A percentile compares a stretch with the other conserved stretches of the same genome.
Evolutionary conservation across 2,888 invertebrate species (phyloP).

Genomic region (Tuberolachnus salignus): DNA sequence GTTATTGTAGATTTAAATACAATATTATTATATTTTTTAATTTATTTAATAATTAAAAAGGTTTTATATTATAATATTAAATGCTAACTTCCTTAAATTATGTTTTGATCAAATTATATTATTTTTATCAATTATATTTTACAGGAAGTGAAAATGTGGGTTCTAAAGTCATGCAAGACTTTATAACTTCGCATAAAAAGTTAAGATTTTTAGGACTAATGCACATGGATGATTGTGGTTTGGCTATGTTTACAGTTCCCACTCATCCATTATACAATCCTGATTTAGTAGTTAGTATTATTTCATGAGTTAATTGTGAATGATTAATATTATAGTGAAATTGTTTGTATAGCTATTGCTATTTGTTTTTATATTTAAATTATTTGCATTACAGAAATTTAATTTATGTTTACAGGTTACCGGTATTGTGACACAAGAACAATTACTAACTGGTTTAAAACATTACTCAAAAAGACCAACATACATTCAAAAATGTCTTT

Average conservation of each 20-base stretch:
- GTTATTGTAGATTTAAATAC: too few species aligned
- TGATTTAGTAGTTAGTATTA: slow-evolving; percentile 63
- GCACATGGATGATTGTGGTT: slow-evolving; percentile 66
- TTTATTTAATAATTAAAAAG: too few species aligned
- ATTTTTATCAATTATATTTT: slow-evolving; percentile 36
- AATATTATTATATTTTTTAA: too few species aligned
- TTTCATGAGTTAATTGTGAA: slow-evolving; percentile 15
- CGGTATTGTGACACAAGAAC: slow-evolving; percentile 67
- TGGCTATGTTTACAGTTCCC: slow-evolving; percentile 65
- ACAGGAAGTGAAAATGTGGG: slow-evolving; percentile 66
- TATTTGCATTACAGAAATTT: neutral
- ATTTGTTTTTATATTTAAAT: neutral
- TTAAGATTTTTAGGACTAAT: slow-evolving; percentile 68
- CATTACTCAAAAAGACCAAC: slow-evolving; percentile 67
- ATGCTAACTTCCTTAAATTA: too few species aligned
- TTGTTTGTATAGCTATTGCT: neutral
- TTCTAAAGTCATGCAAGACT: slow-evolving; percentile 64
- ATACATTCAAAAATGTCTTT: slow-evolving; percentile 73
- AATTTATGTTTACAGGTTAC: slow-evolving; percentile 63
- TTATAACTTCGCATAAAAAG: slow-evolving; percentile 64
- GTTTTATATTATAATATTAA: too few species aligned
- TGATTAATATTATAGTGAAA: neutral
- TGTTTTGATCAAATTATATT: neutral
- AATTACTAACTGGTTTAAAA: slow-evolving; percentile 68
- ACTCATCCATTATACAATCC: slow-evolving; percentile 63